phyloP scores from a whole-genome alignment of 2,113 vertebrate genomes.

The Grammomys surdaster region DNA sequence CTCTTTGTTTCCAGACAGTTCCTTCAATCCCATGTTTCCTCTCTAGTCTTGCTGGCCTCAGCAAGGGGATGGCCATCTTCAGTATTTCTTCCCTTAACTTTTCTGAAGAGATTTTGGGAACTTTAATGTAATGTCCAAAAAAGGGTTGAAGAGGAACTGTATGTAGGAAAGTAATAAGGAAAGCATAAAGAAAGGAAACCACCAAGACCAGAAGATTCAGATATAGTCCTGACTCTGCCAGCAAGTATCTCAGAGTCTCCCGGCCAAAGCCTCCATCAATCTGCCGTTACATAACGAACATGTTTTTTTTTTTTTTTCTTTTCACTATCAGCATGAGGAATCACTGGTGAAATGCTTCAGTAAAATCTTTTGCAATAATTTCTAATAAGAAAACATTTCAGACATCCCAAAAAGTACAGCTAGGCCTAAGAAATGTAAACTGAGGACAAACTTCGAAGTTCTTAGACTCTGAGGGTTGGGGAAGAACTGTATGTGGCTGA shows the following conservation, averaged over 20 bases:
- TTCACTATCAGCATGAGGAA: background rate
- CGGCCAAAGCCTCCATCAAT: background rate
- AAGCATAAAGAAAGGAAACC: background rate
- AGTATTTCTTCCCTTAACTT: background rate
- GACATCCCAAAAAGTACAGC: background rate
- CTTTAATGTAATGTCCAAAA: background rate
- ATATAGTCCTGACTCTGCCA: background rate
- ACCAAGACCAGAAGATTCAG: background rate
- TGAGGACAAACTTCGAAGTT: background rate
- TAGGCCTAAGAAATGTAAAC: background rate
- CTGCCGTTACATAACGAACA: background rate
- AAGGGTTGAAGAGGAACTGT: too few relatives aligned
- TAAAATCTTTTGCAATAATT: background rate
- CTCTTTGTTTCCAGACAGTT: background rate
- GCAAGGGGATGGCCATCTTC: fast-evolving
- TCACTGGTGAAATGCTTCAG: background rate
- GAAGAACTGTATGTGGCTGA: background rate
- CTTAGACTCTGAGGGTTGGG: background rate
- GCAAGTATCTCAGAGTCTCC: background rate
- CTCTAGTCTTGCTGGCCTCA: background rate
- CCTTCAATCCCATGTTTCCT: background rate
- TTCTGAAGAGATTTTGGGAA: background rate
- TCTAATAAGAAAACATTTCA: slow-evolving; percentile 32
- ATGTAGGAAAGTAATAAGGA: background rate
- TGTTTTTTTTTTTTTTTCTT: background rate